Conservation (phyloP, 2,113 vertebrate genomes). For the Casuarius casuarius region DNA sequence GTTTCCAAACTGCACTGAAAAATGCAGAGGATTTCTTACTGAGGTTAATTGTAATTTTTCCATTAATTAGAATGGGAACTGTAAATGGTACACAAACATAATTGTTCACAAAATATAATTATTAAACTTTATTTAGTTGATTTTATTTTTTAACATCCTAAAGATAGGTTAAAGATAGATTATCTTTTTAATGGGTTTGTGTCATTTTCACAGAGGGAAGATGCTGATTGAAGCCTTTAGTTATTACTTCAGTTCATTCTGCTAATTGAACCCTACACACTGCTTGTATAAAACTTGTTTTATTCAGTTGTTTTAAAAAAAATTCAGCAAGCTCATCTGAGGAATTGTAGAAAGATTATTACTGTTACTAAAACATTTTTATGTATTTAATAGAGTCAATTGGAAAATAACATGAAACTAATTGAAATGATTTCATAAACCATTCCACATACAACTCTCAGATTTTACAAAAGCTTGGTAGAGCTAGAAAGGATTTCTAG, state of each 20-base stretch:
- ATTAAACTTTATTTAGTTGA: neutral
- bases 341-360: neutral
- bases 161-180: neutral
- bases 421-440: neutral
- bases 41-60: neutral
- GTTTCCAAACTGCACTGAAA: neutral
- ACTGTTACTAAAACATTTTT: neutral
- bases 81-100: neutral
- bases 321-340: neutral
- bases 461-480: neutral
- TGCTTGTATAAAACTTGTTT: neutral
- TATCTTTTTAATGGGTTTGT: neutral
- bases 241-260: neutral
- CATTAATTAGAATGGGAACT: neutral
- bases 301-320: neutral
- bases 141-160: neutral
- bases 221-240: accelerated
- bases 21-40: neutral
- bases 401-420: neutral
- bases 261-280: neutral
- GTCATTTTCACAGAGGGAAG: neutral
- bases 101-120: neutral
- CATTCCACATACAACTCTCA: neutral
- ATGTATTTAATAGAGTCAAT: neutral
- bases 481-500: neutral